A percentile compares a stretch with the other conserved stretches of the same genome.
These are phyloP conservation scores for Stichopus chloronotus DNA, from an alignment of 35 echinoderm and acorn worm genomes.

Conservation along the genomic window DNA sequence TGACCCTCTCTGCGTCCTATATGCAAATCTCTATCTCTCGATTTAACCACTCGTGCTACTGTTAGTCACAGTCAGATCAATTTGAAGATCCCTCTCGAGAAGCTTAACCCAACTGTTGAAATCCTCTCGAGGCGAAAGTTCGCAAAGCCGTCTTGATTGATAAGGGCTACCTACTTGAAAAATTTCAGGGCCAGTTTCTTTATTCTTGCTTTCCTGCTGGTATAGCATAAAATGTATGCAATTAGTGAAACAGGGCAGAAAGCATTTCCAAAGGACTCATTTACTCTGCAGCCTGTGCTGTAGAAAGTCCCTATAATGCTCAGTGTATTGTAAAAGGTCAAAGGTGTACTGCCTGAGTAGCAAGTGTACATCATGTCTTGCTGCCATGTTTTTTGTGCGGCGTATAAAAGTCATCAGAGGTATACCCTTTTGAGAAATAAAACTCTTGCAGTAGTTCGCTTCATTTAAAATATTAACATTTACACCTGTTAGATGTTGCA, in stretches of 20 bases:
- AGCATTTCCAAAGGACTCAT: not conserved
- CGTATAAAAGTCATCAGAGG: too few relatives aligned
- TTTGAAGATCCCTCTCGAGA: not conserved
- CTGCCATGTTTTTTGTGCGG: too few relatives aligned
- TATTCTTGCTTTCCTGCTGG: not conserved
- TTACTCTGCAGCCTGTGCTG: not conserved
- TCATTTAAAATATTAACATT: too few relatives aligned
- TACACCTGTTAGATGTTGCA: too few relatives aligned
- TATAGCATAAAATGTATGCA: not conserved
- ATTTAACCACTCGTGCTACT: not conserved
- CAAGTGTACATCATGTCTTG: too few relatives aligned
- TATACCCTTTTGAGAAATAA: too few relatives aligned
- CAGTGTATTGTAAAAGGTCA: too few relatives aligned
- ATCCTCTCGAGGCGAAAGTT: not conserved
- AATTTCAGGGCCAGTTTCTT: not conserved
- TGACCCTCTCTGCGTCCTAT: not conserved
- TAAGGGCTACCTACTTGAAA: not conserved
- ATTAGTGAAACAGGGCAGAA: not conserved
- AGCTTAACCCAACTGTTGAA: not conserved
- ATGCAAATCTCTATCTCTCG: not conserved
- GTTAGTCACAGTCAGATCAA: not conserved
- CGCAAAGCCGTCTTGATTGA: not conserved
- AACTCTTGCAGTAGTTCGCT: too few relatives aligned
- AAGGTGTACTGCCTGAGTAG: too few relatives aligned
- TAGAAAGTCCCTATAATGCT: too few relatives aligned